Conservation (phyloP, 2,113 vertebrate species). For the Proteles cristata region DNA sequence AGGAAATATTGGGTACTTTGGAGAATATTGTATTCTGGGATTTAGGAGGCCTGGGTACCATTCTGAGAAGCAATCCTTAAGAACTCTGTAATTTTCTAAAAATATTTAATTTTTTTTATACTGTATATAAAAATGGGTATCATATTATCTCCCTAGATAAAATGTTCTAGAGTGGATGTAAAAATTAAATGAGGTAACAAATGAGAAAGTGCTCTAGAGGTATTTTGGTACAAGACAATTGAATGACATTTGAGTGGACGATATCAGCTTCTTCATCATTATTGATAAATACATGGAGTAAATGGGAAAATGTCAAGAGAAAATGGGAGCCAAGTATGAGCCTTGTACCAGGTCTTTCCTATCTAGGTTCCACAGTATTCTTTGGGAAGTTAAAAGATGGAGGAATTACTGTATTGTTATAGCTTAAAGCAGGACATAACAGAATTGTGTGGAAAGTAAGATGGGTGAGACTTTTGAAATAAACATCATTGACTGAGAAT, state of each 20-base stretch:
- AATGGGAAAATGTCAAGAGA: not conserved
- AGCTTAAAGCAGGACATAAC: not conserved
- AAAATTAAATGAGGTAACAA: not conserved
- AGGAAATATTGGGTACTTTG: not conserved
- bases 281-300: not conserved
- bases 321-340: not conserved
- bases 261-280: not conserved
- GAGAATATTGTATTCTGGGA: not conserved
- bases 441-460: not conserved
- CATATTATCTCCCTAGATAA: not conserved
- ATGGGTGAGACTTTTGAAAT: not conserved
- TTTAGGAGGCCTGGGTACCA: not conserved
- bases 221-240: not conserved
- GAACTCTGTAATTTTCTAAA: not conserved
- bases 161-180: not conserved
- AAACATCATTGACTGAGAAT: not conserved
- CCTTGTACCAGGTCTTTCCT: fast-evolving
- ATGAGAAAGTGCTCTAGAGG: not conserved
- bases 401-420: not conserved
- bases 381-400: not conserved
- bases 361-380: not conserved
- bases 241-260: not conserved
- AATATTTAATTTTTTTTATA: not conserved
- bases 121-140: not conserved
- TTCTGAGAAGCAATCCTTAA: not conserved